Evolutionary conservation across 1,140 invertebrate genomes (phyloP).

Genomic region (Caerostris darwini): DNA sequence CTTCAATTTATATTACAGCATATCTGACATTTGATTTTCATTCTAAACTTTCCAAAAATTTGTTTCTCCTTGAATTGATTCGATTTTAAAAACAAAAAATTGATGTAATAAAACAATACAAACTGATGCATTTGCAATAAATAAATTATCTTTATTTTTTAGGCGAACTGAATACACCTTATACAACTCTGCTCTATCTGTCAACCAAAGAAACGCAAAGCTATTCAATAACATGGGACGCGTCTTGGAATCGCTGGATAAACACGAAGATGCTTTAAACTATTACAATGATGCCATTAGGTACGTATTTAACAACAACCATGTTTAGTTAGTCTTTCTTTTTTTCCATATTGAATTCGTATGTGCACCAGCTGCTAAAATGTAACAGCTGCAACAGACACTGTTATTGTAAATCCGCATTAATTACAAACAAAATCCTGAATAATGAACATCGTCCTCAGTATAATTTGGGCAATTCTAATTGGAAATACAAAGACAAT

Average conservation of each 20-base stretch:
- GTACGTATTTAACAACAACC: constrained; percentile 80
- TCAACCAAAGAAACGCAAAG: constrained; percentile 96
- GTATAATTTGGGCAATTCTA: background rate
- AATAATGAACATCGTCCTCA: background rate
- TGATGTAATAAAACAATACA: too few relatives aligned
- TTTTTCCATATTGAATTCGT: background rate
- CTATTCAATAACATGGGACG: constrained; percentile 98
- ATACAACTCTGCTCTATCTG: constrained; percentile 94
- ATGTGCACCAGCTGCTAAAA: background rate
- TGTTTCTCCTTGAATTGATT: too few relatives aligned
- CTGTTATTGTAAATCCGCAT: background rate
- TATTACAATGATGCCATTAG: constrained; percentile 95
- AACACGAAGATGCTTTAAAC: constrained; percentile 91
- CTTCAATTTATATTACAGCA: too few relatives aligned
- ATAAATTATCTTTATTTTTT: background rate
- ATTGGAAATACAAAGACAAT: background rate
- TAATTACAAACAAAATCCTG: background rate
- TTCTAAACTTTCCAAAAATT: too few relatives aligned
- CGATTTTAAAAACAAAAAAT: too few relatives aligned
- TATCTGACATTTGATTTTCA: too few relatives aligned
- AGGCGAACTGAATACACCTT: constrained; percentile 93
- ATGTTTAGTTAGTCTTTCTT: too few relatives aligned
- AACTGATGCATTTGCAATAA: too few relatives aligned
- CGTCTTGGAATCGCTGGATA: constrained; percentile 92
- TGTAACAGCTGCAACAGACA: background rate